These are phyloP conservation scores for Notodonta dromedarius DNA, from an alignment of 2,888 invertebrate species.

Conservation along the genomic window DNA sequence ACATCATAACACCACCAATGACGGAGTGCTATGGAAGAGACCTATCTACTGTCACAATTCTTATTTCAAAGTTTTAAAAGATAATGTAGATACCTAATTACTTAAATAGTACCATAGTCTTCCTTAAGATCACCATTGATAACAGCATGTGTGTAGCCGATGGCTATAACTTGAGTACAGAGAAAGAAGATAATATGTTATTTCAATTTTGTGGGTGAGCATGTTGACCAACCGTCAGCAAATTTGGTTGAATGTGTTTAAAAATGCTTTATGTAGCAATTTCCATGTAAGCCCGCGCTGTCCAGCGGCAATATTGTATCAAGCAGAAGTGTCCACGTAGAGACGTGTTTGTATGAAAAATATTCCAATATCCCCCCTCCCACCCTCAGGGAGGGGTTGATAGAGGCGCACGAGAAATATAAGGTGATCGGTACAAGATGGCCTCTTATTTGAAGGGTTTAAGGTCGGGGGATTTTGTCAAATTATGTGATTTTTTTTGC, in stretches of 20 bases:
- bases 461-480: constrained; percentile 35
- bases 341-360: constrained; percentile 84
- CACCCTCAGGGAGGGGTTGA: constrained; percentile 36
- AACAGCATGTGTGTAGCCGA: no score
- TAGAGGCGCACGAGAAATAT: constrained; percentile 41
- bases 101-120: no score
- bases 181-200: no score
- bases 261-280: not conserved
- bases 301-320: constrained; percentile 77
- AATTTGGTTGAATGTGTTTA: not conserved
- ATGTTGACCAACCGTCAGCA: no score
- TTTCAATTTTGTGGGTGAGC: no score
- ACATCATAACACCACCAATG: no score
- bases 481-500: constrained; percentile 24
- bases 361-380: constrained; percentile 78
- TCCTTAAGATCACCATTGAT: no score
- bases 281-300: constrained; percentile 58
- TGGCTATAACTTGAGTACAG: no score
- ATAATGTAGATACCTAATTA: no score
- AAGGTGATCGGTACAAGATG: constrained; percentile 74
- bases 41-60: no score
- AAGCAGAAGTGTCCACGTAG: constrained; percentile 82
- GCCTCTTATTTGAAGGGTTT: constrained; percentile 45
- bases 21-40: no score
- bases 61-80: no score